Conservation (phyloP, 2,113 vertebrate species). For the Lepus americanus region DNA sequence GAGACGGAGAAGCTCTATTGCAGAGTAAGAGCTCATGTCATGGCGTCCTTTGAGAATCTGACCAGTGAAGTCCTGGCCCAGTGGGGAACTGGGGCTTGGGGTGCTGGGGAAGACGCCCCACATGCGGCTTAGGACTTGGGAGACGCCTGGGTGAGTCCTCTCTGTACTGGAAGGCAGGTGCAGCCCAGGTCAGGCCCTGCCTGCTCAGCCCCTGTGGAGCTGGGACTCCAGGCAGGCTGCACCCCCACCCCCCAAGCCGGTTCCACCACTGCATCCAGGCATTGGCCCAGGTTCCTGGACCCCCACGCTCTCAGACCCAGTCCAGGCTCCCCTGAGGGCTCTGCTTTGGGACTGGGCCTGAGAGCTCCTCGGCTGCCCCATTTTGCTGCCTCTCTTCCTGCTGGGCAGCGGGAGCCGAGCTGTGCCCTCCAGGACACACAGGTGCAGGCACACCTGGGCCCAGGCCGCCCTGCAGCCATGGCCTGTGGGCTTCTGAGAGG, state of each 20-base stretch:
- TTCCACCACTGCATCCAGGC: neutral
- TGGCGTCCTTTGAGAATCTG: neutral
- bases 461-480: neutral
- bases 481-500: neutral
- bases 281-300: neutral
- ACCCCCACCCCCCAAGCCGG: neutral
- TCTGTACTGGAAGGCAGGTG: neutral
- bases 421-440: neutral
- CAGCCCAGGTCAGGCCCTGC: too few relatives aligned
- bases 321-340: neutral
- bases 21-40: neutral
- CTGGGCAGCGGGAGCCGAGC: neutral
- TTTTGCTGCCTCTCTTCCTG: neutral
- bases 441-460: neutral
- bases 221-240: neutral
- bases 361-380: too few relatives aligned
- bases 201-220: neutral
- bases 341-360: neutral
- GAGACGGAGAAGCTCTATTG: neutral
- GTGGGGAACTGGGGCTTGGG: neutral
- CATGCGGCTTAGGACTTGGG: neutral
- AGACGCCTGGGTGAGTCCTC: neutral
- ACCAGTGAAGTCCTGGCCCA: neutral
- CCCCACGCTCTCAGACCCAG: neutral
- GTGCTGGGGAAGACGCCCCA: neutral